A percentile compares a stretch with the other conserved stretches of the same genome.
Conservation (phyloP, 2,888 invertebrate genomes). For the Oscheius sp. region DNA sequence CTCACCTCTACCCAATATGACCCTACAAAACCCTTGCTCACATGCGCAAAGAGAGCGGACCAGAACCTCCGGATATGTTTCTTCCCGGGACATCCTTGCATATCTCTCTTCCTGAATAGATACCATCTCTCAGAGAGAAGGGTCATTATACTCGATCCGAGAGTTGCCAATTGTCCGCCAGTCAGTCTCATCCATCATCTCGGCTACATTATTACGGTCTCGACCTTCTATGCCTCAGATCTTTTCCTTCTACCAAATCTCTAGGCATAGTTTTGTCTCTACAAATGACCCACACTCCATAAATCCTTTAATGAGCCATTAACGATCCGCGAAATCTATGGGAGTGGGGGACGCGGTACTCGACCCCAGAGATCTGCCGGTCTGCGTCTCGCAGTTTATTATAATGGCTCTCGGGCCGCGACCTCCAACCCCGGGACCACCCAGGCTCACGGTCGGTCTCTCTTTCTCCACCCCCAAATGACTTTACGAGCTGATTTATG, state of each 20-base stretch:
- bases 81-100: background rate
- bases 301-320: background rate
- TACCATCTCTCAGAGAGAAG: slow-evolving; percentile 23
- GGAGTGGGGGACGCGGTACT: background rate
- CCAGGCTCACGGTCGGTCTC: slow-evolving; percentile 12
- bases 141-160: slow-evolving; percentile 27
- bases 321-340: slow-evolving; percentile 26
- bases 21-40: no score
- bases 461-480: slow-evolving; percentile 23
- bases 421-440: slow-evolving; percentile 25
- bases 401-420: background rate
- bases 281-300: no score
- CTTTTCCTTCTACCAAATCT: no score
- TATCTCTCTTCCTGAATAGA: slow-evolving; percentile 12
- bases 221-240: background rate
- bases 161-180: slow-evolving; percentile 8
- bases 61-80: no score
- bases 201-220: slow-evolving; percentile 17
- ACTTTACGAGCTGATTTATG: slow-evolving; percentile 36
- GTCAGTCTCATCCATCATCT: slow-evolving; percentile 12
- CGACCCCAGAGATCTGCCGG: slow-evolving; percentile 22
- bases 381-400: slow-evolving; percentile 10
- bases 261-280: no score
- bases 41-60: no score
- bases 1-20: no score